Base-by-base conservation (phyloP, 1,140 invertebrate genomes). In the Panagrolaimus sp. region DNA sequence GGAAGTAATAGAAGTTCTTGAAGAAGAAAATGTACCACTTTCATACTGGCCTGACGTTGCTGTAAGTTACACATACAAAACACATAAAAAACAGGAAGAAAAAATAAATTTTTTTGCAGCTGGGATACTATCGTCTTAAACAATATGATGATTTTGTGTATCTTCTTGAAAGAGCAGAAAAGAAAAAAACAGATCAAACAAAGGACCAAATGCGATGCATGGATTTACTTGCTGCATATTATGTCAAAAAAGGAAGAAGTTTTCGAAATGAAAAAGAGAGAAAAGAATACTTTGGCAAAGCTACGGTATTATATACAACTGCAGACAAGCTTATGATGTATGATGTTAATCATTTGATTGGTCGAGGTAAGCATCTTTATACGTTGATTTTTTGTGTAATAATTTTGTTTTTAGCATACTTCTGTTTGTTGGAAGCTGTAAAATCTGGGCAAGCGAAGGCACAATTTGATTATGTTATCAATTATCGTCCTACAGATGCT, bases 381-480 rank as follows among this genome's bases (percentile, higher is more conserved):
- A 38, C 32, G 7, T n/a, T n/a, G n/a, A 38, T 38, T 38, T 38
- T 38, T 7, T 38, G 32, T 38, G 32, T 38, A 38, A 38, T 38
- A 38, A 38, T 38, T 38, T 38, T 38, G n/a, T n/a, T 38, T 38
- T 2, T 7, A 38, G 52, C 52, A n/a, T 58, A 26, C 5, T 58
- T 58, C 17, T 58, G 52, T 26, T 58, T 58, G 17, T 26, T 58
- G 21, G 52, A 58, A 21, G 21, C 52, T 21, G 28, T 26, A 12
- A 58, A 58, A 28, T 58, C 28, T 21, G 52, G 28, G 4, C 21
- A 58, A 26, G 52, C 52, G 10, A 58, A 58, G 17, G 52, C 28
- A n/a, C 52, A 58, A 28, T 58, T 58, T 26, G 52, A 58, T 58
- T 58, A 58, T 21, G 28, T 58, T 28, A 58, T 58, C 14, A 58